A percentile compares a stretch with the other conserved stretches of the same genome.
Conservation (phyloP, 1,140 invertebrate species). For the Drosophila burlai region DNA sequence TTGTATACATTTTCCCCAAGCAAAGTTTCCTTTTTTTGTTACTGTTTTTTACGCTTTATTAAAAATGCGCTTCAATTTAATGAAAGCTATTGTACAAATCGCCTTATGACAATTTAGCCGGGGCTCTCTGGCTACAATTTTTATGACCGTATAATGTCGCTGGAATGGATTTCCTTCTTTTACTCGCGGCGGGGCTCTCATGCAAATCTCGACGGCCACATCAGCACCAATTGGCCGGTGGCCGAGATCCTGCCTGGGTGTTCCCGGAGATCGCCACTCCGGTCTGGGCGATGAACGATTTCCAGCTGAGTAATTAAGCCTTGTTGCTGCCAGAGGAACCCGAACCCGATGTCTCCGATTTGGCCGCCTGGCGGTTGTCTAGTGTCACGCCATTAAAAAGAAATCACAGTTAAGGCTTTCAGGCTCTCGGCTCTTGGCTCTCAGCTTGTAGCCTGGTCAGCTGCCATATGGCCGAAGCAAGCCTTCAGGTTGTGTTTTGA, state of each 20-base stretch:
- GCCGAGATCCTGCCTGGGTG: conserved; percentile 69
- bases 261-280: conserved; percentile 61
- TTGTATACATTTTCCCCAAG: conserved; percentile 21
- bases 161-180: conserved; percentile 69
- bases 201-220: conserved; percentile 68
- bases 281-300: conserved; percentile 65
- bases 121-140: conserved; percentile 67
- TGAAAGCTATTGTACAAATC: conserved; percentile 80
- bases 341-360: conserved; percentile 34
- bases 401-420: conserved; percentile 75
- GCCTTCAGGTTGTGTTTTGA: conserved; percentile 11
- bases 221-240: conserved; percentile 45
- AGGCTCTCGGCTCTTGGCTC: conserved; percentile 6
- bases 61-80: conserved; percentile 80
- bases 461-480: conserved; percentile 49
- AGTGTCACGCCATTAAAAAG: conserved; percentile 83
- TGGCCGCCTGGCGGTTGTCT: conserved; percentile 57
- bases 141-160: conserved; percentile 75
- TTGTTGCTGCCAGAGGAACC: conserved; percentile 45
- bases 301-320: conserved; percentile 82
- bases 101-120: conserved; percentile 81
- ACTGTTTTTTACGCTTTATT: conserved; percentile 67
- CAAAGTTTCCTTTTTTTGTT: conserved; percentile 50
- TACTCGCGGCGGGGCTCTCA: conserved; percentile 44
- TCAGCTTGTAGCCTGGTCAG: conserved; percentile 55